phyloP scores from a whole-genome alignment of 2,113 vertebrate species.

The Melanotaenia duboulayi region DNA sequence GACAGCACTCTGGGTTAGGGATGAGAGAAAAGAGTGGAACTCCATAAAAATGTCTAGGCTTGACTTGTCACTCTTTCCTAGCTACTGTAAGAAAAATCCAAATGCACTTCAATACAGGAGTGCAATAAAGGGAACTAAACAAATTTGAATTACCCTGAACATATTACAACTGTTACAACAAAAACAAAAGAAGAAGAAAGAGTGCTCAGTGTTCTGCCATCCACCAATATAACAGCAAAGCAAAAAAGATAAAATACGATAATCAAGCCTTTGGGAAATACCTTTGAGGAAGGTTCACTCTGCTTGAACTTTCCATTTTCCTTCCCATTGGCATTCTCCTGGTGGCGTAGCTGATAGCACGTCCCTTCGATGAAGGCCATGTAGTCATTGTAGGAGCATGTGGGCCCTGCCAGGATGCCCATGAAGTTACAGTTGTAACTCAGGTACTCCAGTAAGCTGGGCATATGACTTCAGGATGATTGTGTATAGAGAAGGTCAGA shows the following conservation, averaged over 20 bases:
- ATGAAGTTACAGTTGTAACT: conserved; percentile 99
- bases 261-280: too few species aligned
- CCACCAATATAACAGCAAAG: too few species aligned
- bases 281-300: conserved; percentile 92
- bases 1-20: conserved; percentile 84
- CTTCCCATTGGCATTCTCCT: conserved; percentile 86
- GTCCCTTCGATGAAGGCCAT: conserved; percentile 95
- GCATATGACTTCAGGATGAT: conserved; percentile 89
- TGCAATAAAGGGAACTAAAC: too few species aligned
- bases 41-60: neutral
- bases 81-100: too few species aligned
- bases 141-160: too few species aligned
- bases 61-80: neutral
- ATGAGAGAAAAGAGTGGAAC: neutral
- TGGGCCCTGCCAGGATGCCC: conserved; percentile 96
- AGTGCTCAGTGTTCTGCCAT: too few species aligned
- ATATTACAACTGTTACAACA: too few species aligned
- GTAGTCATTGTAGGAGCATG: conserved; percentile 98
- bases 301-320: conserved; percentile 87
- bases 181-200: too few species aligned
- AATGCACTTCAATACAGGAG: too few species aligned
- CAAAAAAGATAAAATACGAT: too few species aligned
- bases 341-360: conserved; percentile 82
- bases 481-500: neutral
- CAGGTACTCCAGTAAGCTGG: conserved; percentile 95